Percentiles rank a stretch among this genome's conserved stretches.
Evolutionary conservation across 1,140 invertebrate genomes (phyloP).

Genomic region (Rhopalosiphum maidis): DNA sequence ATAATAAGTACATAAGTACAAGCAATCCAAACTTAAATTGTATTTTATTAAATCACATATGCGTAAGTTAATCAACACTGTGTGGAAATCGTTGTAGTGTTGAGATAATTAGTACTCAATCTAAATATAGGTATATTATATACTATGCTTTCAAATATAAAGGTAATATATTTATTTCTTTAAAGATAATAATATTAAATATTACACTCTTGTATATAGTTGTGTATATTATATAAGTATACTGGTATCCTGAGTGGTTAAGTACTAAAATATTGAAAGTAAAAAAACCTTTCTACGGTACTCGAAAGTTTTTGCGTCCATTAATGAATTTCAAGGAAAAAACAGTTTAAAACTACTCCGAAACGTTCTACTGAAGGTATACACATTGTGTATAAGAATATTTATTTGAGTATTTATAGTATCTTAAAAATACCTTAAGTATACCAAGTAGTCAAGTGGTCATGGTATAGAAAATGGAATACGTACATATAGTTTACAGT

Average conservation of each 20-base stretch:
- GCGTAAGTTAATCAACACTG: not conserved
- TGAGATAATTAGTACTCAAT: not conserved
- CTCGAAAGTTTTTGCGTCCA: conserved; percentile 35
- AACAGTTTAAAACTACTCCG: not conserved
- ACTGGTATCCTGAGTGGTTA: not conserved
- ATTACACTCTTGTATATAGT: not conserved
- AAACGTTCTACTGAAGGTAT: not conserved
- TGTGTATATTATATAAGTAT: conserved; percentile 6
- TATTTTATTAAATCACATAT: not conserved
- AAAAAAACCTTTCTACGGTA: conserved; percentile 16
- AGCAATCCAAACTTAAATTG: not conserved
- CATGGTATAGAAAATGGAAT: not conserved
- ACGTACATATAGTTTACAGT: not conserved
- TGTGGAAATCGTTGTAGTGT: not conserved
- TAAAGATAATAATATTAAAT: not conserved
- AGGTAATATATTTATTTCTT: not conserved
- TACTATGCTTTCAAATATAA: not conserved
- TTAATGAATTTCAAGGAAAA: conserved; percentile 17
- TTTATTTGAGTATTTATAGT: conserved; percentile 17
- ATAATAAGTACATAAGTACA: no score
- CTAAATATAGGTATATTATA: not conserved
- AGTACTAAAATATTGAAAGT: conserved; percentile 17
- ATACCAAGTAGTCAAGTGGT: not conserved
- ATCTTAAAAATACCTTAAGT: not conserved
- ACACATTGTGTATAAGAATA: not conserved